Evolutionary conservation across 2,113 vertebrate species (phyloP).

Genomic region (Cichladusa arquata): DNA sequence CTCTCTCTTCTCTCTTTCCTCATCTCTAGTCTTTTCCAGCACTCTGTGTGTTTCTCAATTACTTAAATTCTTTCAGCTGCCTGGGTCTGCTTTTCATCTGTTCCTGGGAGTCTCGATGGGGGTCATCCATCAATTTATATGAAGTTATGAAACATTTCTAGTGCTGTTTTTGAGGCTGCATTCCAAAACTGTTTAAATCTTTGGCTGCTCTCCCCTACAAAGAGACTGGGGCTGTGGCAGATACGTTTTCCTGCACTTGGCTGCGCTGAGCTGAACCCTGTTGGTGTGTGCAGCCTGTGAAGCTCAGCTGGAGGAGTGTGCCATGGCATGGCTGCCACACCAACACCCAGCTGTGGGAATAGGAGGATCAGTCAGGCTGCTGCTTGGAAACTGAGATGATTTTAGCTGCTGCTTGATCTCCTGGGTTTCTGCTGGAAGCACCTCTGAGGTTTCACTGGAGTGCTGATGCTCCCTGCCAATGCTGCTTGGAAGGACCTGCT

Average conservation of each 20-base stretch:
- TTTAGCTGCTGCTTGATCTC: background rate
- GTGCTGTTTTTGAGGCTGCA: background rate
- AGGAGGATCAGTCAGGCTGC: background rate
- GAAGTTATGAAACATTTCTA: background rate
- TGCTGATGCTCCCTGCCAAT: background rate
- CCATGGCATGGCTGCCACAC: accelerated
- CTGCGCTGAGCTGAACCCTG: background rate
- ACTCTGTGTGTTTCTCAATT: background rate
- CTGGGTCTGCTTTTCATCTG: background rate
- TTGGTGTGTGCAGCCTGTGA: accelerated
- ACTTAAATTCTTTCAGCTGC: background rate
- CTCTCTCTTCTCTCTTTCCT: background rate
- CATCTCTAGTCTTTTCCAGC: background rate
- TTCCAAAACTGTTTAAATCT: background rate
- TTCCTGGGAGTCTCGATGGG: background rate
- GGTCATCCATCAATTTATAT: background rate
- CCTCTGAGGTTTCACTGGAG: background rate
- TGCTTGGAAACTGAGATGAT: background rate
- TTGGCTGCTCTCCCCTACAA: background rate
- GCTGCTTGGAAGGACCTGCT: background rate
- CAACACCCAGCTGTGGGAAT: background rate
- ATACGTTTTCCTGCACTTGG: background rate
- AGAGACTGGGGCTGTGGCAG: background rate
- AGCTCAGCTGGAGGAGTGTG: background rate
- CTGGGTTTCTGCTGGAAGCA: background rate